phyloP scores from a whole-genome alignment of 2,888 invertebrate species.

The Agonopterix heracliana region DNA sequence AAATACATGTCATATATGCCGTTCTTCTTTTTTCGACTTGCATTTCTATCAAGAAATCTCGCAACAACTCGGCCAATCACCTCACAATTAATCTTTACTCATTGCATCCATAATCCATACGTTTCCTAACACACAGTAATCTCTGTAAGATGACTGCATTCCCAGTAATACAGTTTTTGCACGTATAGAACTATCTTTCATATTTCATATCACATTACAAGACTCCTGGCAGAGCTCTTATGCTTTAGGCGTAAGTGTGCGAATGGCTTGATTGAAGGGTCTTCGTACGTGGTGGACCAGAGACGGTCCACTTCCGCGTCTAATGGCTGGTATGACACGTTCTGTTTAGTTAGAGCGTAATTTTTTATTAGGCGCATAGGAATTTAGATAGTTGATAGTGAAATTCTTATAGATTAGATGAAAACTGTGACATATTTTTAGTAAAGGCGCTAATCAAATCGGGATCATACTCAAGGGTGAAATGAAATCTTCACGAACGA shows the following conservation, averaged over 20 bases:
- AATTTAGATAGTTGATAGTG: background rate
- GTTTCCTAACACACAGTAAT: constrained; percentile 6
- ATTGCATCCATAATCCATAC: background rate
- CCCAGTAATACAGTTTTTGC: background rate
- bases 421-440: too few species aligned
- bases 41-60: too few species aligned
- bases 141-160: constrained; percentile 2
- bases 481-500: too few species aligned
- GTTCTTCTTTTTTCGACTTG: too few species aligned
- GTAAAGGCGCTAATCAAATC: too few species aligned
- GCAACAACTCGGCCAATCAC: too few species aligned
- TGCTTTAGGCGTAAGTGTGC: background rate
- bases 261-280: background rate
- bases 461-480: too few species aligned
- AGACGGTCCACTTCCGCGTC: constrained; percentile 11
- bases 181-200: background rate
- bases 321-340: constrained; percentile 29
- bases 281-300: too few species aligned
- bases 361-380: background rate
- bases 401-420: too few species aligned
- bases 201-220: background rate
- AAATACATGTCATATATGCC: too few species aligned
- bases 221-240: background rate
- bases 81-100: too few species aligned
- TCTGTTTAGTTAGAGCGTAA: constrained; percentile 19